phyloP scores from a whole-genome alignment of 2,888 invertebrate genomes.

The Allolobophora icterica region DNA sequence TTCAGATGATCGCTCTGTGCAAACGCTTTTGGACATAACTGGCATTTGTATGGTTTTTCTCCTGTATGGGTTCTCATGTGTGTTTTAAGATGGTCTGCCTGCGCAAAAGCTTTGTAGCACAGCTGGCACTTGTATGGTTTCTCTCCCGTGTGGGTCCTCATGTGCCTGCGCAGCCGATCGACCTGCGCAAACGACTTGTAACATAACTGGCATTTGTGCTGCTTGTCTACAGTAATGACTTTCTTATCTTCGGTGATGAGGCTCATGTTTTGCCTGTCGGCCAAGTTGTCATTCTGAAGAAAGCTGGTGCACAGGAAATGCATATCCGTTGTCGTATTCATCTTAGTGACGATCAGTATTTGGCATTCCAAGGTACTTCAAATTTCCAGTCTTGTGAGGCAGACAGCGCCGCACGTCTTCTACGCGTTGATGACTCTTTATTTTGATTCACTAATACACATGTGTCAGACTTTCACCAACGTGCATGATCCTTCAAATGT shows the following conservation, averaged over 20 bases:
- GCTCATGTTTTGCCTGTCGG: neutral
- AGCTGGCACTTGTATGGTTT: slow-evolving; percentile 21
- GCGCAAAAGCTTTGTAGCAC: slow-evolving; percentile 21
- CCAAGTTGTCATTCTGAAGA: neutral
- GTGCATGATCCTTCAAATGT: neutral
- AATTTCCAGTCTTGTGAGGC: neutral
- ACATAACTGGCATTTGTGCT: slow-evolving; percentile 14
- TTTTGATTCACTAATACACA: neutral
- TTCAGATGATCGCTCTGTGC: slow-evolving; percentile 98
- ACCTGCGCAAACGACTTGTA: slow-evolving; percentile 13
- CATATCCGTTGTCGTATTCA: slow-evolving; percentile 10
- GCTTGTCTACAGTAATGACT: neutral
- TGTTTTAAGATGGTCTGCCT: neutral
- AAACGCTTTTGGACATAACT: slow-evolving; percentile 96
- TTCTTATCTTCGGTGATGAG: neutral
- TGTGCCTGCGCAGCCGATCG: slow-evolving; percentile 2
- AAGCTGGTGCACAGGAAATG: slow-evolving; percentile 11
- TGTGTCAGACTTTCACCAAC: neutral
- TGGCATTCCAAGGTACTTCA: no score
- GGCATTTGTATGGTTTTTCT: slow-evolving; percentile 98
- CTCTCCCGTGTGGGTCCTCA: neutral
- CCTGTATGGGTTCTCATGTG: slow-evolving; percentile 58
- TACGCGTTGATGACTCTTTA: neutral
- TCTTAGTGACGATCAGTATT: neutral
- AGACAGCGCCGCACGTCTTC: neutral